Percentiles rank a stretch among this genome's conserved stretches.
These are phyloP conservation scores for Thera britannica DNA, from an alignment of 2,888 invertebrate genomes.

Conservation along the genomic window DNA sequence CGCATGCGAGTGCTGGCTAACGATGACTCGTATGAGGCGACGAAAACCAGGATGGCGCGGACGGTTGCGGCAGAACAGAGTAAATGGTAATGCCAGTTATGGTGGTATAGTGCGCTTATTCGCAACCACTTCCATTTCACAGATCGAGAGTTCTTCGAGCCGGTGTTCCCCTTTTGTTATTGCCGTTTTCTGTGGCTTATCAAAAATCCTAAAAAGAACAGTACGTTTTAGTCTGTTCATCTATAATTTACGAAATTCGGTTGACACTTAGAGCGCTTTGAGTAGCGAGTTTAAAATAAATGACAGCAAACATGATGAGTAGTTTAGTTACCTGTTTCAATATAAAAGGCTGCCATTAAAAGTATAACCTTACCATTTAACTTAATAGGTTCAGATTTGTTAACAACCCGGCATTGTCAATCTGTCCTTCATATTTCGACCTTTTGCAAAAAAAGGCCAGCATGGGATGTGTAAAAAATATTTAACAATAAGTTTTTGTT, in stretches of 20 bases:
- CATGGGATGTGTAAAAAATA: background rate
- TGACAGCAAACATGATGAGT: background rate
- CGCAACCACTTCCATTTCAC: too few relatives aligned
- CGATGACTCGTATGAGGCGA: slow-evolving; percentile 97
- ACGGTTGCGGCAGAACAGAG: slow-evolving; percentile 97
- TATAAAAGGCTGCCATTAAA: background rate
- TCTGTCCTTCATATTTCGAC: slow-evolving; percentile 2
- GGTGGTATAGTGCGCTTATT: too few relatives aligned
- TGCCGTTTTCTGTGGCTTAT: background rate
- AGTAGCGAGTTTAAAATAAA: background rate
- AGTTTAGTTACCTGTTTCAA: background rate
- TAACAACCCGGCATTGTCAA: slow-evolving; percentile 2
- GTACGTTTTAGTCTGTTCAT: too few relatives aligned
- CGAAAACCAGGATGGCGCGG: slow-evolving; percentile 95
- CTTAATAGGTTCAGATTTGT: slow-evolving; percentile 4
- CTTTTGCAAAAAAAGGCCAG: background rate
- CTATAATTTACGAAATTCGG: too few relatives aligned
- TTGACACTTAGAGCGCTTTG: too few relatives aligned
- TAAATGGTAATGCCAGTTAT: slow-evolving; percentile 87
- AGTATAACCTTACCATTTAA: slow-evolving; percentile 2
- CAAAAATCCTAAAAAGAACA: too few relatives aligned
- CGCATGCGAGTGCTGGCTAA: slow-evolving; percentile 97
- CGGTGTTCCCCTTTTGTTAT: background rate
- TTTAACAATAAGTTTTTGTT: background rate
- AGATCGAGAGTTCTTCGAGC: background rate